Conservation (phyloP, 2,113 vertebrate genomes). For the Apaloderma vittatum region DNA sequence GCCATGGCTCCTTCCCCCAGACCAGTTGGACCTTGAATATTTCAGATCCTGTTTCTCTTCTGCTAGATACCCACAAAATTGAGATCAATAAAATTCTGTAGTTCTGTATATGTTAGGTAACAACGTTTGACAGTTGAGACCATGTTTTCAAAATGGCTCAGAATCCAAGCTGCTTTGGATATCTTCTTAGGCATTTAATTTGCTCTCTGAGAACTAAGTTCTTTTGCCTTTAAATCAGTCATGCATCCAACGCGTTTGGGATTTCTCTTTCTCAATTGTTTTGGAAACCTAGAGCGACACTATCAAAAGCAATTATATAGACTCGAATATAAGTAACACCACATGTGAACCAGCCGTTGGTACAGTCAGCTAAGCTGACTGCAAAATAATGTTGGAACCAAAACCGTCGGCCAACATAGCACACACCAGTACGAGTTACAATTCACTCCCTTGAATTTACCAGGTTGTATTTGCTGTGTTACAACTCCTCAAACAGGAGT, state of each 20-base stretch:
- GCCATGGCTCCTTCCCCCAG: no score
- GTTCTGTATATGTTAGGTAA: neutral
- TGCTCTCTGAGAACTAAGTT: neutral
- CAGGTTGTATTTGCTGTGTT: neutral
- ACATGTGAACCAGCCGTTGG: neutral
- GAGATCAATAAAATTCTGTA: neutral
- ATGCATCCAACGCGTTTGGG: neutral
- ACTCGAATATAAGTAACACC: neutral
- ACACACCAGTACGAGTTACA: fast-evolving
- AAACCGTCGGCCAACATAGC: neutral
- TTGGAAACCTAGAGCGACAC: neutral
- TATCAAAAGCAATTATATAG: neutral
- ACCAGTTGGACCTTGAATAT: neutral
- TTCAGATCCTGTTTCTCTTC: neutral
- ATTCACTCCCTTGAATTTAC: neutral
- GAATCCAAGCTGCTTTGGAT: neutral
- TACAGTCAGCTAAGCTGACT: neutral
- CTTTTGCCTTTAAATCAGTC: neutral
- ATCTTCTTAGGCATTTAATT: neutral
- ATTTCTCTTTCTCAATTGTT: neutral
- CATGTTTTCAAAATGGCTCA: neutral
- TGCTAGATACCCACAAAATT: neutral
- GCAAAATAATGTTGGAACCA: neutral
- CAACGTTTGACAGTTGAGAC: neutral
- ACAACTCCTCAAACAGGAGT: neutral